Conservation (phyloP, 2,113 vertebrate genomes). For the Gnathonemus longibarbis region DNA sequence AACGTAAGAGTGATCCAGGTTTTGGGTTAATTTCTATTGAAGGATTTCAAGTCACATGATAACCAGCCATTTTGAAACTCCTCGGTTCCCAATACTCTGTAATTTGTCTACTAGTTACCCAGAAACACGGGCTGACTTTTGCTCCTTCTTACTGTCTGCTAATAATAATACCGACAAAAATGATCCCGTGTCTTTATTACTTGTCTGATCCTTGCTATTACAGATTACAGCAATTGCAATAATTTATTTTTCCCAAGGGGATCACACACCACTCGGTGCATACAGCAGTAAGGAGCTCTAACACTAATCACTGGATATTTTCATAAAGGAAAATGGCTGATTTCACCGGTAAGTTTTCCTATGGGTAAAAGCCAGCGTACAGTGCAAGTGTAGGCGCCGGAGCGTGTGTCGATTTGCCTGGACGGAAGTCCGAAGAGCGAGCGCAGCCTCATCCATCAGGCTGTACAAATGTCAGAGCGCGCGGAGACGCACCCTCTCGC, state of each 20-base stretch:
- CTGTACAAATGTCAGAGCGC: constrained; percentile 15
- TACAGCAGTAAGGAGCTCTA: not conserved
- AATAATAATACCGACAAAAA: not conserved
- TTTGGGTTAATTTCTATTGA: not conserved
- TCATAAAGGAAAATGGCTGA: not conserved
- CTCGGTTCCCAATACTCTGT: not conserved
- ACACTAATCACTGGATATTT: not conserved
- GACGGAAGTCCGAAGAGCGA: not conserved
- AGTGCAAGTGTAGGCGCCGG: no score
- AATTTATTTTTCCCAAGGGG: not conserved
- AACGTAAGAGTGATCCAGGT: not conserved
- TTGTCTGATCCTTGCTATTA: not conserved
- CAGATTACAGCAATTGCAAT: not conserved
- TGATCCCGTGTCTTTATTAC: not conserved
- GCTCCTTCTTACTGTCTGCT: not conserved
- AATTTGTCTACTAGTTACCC: not conserved
- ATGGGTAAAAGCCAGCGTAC: not conserved
- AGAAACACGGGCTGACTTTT: not conserved
- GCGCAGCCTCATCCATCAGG: not conserved
- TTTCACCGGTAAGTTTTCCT: not conserved
- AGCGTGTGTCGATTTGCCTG: not conserved
- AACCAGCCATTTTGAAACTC: not conserved
- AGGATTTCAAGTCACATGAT: not conserved
- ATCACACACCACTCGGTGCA: not conserved
- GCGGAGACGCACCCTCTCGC: not conserved